These are phyloP conservation scores for Serranochromis macrocephalus DNA, from an alignment of 2,113 vertebrate species.

Conservation along the genomic window DNA sequence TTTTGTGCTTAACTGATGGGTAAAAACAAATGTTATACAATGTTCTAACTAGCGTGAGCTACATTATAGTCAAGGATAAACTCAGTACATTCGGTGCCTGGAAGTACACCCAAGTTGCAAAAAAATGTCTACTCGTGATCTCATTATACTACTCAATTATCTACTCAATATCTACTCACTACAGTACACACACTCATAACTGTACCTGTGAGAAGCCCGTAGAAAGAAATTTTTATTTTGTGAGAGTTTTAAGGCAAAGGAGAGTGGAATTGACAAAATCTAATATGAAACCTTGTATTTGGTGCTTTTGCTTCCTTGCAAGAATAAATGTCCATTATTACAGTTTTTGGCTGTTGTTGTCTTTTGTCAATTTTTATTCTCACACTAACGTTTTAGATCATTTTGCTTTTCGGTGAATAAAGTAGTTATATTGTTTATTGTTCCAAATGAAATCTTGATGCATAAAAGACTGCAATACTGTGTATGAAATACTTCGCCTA, in stretches of 20 bases:
- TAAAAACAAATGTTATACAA: neutral
- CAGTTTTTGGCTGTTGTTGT: neutral
- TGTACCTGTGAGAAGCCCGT: neutral
- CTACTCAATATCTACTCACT: neutral
- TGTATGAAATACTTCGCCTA: neutral
- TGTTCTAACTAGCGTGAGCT: neutral
- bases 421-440: neutral
- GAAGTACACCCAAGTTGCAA: neutral
- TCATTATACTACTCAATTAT: neutral
- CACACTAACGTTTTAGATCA: neutral
- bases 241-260: neutral
- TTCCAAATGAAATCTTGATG: neutral
- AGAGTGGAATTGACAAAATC: neutral
- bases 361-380: neutral
- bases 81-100: neutral
- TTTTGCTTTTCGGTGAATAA: neutral
- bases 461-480: neutral
- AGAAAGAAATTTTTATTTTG: neutral
- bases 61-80: neutral
- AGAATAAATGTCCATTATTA: neutral
- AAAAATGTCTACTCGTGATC: neutral
- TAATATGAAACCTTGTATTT: neutral
- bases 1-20: neutral
- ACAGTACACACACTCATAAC: neutral
- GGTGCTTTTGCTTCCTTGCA: neutral